These are phyloP conservation scores for Coleophora deauratella DNA, from an alignment of 2,888 invertebrate genomes.

Conservation along the genomic window DNA sequence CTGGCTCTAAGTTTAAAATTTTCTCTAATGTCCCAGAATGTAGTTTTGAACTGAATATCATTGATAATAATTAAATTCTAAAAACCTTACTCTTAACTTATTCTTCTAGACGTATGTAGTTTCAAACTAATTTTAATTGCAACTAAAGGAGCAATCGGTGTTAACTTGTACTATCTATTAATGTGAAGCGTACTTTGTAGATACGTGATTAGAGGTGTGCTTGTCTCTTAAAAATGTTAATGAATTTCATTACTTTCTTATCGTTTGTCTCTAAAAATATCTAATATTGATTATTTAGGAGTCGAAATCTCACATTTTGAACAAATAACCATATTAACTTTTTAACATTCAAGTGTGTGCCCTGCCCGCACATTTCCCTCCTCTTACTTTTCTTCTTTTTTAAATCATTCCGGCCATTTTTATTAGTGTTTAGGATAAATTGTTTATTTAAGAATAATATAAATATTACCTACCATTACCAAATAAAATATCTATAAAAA, in stretches of 20 bases:
- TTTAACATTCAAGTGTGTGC: no score
- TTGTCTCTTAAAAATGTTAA: no score
- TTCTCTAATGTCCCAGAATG: constrained; percentile 5
- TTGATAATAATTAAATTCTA: constrained; percentile 11
- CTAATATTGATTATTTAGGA: no score
- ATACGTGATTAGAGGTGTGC: no score
- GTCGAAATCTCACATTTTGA: no score
- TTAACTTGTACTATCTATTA: not conserved
- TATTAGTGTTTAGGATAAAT: constrained; percentile 50
- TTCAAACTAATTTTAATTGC: constrained; percentile 1
- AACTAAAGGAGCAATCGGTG: not conserved
- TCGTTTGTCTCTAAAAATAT: no score
- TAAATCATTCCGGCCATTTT: constrained; percentile 69
- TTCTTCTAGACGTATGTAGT: constrained; percentile 6
- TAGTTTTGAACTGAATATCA: constrained; percentile 8
- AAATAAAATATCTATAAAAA: no score
- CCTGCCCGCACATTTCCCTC: no score
- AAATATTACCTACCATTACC: not conserved
- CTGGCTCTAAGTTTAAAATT: constrained; percentile 2
- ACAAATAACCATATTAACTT: no score
- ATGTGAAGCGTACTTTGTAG: not conserved
- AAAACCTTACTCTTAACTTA: constrained; percentile 5
- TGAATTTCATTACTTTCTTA: no score
- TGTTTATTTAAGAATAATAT: constrained; percentile 13
- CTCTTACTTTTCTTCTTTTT: constrained; percentile 38